Conservation (phyloP, 2,888 invertebrate genomes). For the Rhagophthalmus giganteus region DNA sequence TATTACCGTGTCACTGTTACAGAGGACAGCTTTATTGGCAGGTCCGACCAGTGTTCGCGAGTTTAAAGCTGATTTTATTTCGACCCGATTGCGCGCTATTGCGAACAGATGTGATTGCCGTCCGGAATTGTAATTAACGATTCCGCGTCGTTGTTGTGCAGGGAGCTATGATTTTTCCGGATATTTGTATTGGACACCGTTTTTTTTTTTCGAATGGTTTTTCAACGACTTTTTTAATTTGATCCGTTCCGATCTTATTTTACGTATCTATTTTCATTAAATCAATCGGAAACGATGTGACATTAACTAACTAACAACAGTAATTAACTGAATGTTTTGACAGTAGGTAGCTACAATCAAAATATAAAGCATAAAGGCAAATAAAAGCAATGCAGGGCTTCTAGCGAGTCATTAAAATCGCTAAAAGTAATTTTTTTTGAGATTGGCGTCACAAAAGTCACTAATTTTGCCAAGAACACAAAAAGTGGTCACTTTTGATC, state of each 20-base stretch:
- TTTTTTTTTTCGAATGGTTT: constrained; percentile 4
- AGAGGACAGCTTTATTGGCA: constrained; percentile 51
- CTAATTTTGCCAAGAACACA: too few relatives aligned
- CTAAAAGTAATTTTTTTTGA: too few relatives aligned
- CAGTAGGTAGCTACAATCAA: background rate
- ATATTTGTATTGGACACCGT: constrained; percentile 8
- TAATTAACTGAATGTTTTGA: too few relatives aligned
- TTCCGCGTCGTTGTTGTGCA: constrained; percentile 20
- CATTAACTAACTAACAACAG: too few relatives aligned
- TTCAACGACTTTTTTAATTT: constrained; percentile 8
- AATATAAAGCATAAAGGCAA: background rate
- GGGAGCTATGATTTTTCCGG: constrained; percentile 16
- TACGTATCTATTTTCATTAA: background rate
- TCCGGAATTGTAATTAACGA: constrained; percentile 29
- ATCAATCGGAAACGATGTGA: too few relatives aligned
- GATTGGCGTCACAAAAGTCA: too few relatives aligned
- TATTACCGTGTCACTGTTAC: constrained; percentile 51
- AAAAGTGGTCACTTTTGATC: too few relatives aligned
- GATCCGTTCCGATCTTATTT: constrained; percentile 1
- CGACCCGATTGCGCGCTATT: constrained; percentile 40
- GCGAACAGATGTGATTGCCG: constrained; percentile 42
- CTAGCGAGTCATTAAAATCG: too few relatives aligned
- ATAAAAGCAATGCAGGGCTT: background rate
- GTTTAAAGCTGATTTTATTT: constrained; percentile 48
- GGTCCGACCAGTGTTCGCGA: constrained; percentile 42